A percentile compares a stretch with the other conserved stretches of the same genome.
Conservation (phyloP, 2,888 invertebrate genomes). For the Eristalis intricaria region DNA sequence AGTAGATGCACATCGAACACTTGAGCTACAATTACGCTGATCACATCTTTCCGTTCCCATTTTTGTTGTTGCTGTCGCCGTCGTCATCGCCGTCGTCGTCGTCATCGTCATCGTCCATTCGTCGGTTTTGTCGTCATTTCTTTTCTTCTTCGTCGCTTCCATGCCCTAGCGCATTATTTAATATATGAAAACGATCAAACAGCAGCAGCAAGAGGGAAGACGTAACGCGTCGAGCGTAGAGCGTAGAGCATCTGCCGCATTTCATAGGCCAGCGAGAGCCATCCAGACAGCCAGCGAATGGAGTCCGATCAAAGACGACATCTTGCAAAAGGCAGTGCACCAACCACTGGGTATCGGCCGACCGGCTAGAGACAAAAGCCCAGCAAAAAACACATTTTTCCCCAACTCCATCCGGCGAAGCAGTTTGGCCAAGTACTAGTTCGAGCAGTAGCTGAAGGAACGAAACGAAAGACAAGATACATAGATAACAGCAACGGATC, state of each 20-base stretch:
- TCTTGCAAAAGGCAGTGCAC: conserved; percentile 43
- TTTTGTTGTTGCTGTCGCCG: conserved; percentile 32
- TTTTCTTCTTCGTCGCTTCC: conserved; percentile 12
- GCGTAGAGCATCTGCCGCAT: conserved; percentile 48
- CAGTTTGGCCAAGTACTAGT: conserved; percentile 64
- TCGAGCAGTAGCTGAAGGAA: conserved; percentile 44
- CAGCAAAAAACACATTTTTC: conserved; percentile 40
- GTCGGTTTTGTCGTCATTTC: conserved; percentile 3
- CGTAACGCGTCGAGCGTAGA: conserved; percentile 6
- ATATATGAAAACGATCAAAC: conserved; percentile 59
- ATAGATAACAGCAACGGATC: conserved; percentile 60
- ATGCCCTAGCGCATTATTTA: conserved; percentile 65
- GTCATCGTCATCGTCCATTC: background rate
- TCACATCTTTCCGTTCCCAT: conserved; percentile 50
- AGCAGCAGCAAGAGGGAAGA: conserved; percentile 27
- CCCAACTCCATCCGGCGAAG: conserved; percentile 42
- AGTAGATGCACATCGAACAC: conserved; percentile 41
- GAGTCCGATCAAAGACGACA: conserved; percentile 57
- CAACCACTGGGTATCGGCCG: background rate
- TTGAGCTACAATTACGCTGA: conserved; percentile 60
- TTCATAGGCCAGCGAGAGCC: conserved; percentile 10
- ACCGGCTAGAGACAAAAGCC: conserved; percentile 52
- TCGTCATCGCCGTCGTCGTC: background rate
- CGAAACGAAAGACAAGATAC: conserved; percentile 53
- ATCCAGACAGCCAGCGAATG: background rate